Evolutionary conservation across 1,140 invertebrate genomes (phyloP).

Genomic region (Trachymyrmex septentrionalis): DNA sequence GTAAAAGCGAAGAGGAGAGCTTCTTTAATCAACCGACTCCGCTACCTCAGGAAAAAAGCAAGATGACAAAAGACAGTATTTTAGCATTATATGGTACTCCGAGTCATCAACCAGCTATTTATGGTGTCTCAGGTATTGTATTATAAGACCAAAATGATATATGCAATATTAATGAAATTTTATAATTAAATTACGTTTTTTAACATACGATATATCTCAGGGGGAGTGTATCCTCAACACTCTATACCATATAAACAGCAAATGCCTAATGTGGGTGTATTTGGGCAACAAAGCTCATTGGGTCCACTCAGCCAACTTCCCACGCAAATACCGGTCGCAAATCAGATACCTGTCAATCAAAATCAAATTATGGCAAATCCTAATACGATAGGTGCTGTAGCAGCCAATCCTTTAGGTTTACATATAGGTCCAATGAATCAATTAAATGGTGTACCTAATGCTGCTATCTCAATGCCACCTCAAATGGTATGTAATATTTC

Average conservation of each 20-base stretch:
- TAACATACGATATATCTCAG: slow-evolving; percentile 66
- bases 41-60: slow-evolving; percentile 90
- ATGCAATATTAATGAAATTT: slow-evolving; percentile 1
- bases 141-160: not conserved
- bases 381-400: slow-evolving; percentile 77
- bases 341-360: slow-evolving; percentile 77
- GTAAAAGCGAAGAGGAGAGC: slow-evolving; percentile 93
- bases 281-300: slow-evolving; percentile 77
- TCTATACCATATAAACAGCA: slow-evolving; percentile 81
- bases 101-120: slow-evolving; percentile 79
- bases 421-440: slow-evolving; percentile 76
- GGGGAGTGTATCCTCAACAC: slow-evolving; percentile 81
- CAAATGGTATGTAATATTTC: slow-evolving; percentile 77
- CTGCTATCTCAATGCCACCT: slow-evolving; percentile 79
- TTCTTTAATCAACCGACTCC: slow-evolving; percentile 95
- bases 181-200: not conserved
- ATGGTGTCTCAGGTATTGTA: slow-evolving; percentile 78
- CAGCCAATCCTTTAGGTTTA: slow-evolving; percentile 75
- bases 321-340: slow-evolving; percentile 76
- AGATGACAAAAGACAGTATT: slow-evolving; percentile 97
- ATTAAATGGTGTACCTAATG: slow-evolving; percentile 80
- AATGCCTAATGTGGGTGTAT: slow-evolving; percentile 73
- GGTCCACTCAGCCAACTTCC: slow-evolving; percentile 75
- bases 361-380: slow-evolving; percentile 80
- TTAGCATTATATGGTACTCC: slow-evolving; percentile 93